Percentiles rank a stretch among this genome's conserved stretches.
Evolutionary conservation across 2,113 vertebrate genomes (phyloP).

Genomic region (Etia nguti): DNA sequence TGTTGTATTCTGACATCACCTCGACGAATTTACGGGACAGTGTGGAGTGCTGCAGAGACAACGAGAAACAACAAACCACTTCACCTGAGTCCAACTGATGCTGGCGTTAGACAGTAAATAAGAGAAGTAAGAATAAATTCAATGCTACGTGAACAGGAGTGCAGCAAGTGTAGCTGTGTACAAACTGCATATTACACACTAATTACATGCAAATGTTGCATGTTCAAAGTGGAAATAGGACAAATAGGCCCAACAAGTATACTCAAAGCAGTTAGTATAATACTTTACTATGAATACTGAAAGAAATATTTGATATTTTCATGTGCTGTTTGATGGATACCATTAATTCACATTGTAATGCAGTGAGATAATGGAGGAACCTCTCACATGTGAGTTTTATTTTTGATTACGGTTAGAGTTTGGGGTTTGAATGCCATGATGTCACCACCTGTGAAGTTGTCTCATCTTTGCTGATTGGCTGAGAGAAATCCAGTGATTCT

Average conservation of each 20-base stretch:
- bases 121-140: neutral
- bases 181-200: neutral
- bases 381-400: neutral
- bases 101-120: neutral
- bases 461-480: neutral
- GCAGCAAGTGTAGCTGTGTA: neutral
- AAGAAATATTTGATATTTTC: neutral
- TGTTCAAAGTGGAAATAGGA: neutral
- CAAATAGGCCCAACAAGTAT: neutral
- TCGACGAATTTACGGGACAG: constrained; percentile 91
- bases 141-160: neutral
- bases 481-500: neutral
- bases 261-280: neutral
- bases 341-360: neutral
- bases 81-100: neutral
- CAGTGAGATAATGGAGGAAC: neutral
- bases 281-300: neutral
- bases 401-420: neutral
- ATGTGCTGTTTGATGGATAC: neutral
- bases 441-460: neutral
- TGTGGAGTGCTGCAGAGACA: constrained; percentile 79
- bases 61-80: neutral
- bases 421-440: neutral
- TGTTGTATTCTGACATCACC: constrained; percentile 93
- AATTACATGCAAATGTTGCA: neutral